phyloP scores from a whole-genome alignment of 2,797 vertebrate species.

The Pseudochirops corinnae region DNA sequence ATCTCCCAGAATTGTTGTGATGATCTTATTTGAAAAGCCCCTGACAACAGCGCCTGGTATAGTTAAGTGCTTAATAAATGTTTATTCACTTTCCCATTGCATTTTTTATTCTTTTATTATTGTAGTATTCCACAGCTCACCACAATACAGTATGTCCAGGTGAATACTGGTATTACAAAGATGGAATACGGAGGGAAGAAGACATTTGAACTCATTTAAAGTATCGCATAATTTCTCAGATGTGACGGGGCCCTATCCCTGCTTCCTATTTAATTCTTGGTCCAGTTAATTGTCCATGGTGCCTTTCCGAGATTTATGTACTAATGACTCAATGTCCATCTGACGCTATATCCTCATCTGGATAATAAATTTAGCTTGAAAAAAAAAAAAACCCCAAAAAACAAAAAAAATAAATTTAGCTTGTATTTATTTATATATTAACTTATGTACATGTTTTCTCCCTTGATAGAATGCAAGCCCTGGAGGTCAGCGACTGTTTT shows the following conservation, averaged over 20 bases:
- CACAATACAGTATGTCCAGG: not conserved
- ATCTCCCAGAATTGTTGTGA: not conserved
- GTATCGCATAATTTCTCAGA: not conserved
- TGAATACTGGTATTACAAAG: not conserved
- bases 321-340: not conserved
- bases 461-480: not conserved
- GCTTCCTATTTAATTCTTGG: not conserved
- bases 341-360: not conserved
- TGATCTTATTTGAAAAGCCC: not conserved
- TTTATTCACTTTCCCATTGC: not conserved
- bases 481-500: not conserved
- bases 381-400: too few species aligned
- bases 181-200: not conserved
- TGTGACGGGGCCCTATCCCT: not conserved
- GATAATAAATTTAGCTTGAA: not conserved
- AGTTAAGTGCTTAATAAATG: not conserved
- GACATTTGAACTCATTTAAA: not conserved
- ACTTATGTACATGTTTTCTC: not conserved
- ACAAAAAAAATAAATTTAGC: not conserved
- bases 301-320: not conserved
- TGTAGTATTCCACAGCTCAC: not conserved
- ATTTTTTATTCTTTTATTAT: not conserved
- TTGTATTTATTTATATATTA: not conserved
- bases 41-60: too few species aligned
- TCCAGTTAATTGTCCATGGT: not conserved